Evolutionary conservation across 2,113 vertebrate species (phyloP).

Genomic region (Leuciscus idus): DNA sequence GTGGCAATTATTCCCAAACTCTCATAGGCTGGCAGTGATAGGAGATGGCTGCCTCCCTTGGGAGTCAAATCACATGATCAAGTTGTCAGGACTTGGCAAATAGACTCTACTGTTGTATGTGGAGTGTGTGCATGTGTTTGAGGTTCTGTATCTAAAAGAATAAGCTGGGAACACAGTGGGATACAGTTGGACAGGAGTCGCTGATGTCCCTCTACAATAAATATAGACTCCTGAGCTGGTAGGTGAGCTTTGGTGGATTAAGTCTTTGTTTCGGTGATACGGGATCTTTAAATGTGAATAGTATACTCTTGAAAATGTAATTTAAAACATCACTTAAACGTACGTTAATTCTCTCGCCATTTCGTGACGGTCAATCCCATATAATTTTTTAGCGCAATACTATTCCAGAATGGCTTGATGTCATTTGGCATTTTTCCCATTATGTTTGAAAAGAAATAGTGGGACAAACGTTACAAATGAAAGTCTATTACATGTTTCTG

Average conservation of each 20-base stretch:
- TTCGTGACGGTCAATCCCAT: conserved; percentile 23
- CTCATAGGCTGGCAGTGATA: conserved; percentile 67
- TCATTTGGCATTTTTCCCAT: conserved; percentile 73
- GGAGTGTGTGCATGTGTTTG: not conserved
- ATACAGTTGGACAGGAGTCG: conserved; percentile 28
- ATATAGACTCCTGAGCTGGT: conserved; percentile 62
- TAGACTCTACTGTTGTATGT: conserved; percentile 21
- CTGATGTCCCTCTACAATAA: conserved; percentile 24
- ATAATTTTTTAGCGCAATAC: not conserved
- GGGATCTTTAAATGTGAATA: conserved; percentile 21
- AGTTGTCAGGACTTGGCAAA: conserved; percentile 66
- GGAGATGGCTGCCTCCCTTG: conserved; percentile 56
- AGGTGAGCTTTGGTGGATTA: conserved; percentile 45
- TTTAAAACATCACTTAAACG: conserved; percentile 44
- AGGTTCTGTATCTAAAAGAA: conserved; percentile 36
- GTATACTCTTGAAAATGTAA: conserved; percentile 15
- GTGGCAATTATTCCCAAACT: conserved; percentile 30
- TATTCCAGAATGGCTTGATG: conserved; percentile 66
- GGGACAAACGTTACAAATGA: conserved; percentile 19
- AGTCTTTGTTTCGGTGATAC: conserved; percentile 34
- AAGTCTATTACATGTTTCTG: conserved; percentile 44
- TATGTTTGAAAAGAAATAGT: conserved; percentile 52
- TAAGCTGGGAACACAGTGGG: conserved; percentile 53
- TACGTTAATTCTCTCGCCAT: not conserved
- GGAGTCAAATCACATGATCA: conserved; percentile 45